Evolutionary conservation across 1,140 invertebrate genomes (phyloP).

Genomic region (Cheumatopsyche charites): DNA sequence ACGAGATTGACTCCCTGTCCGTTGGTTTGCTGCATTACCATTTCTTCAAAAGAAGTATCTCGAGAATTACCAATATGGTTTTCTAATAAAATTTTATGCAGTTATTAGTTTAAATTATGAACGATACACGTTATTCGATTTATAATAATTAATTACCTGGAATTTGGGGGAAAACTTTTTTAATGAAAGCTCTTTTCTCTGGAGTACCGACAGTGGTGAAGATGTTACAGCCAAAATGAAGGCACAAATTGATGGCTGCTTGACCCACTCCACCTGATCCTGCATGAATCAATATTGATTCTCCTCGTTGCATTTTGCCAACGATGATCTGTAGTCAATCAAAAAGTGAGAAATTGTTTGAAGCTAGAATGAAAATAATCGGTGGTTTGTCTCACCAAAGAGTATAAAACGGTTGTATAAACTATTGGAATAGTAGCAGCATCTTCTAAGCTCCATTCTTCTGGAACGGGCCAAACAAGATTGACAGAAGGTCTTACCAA

Average conservation of each 20-base stretch:
- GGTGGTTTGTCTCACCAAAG: slow-evolving; percentile 72
- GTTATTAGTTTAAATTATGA: neutral
- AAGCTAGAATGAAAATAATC: too few relatives aligned
- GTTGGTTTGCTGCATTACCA: slow-evolving; percentile 64
- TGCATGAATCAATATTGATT: slow-evolving; percentile 84
- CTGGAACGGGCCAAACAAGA: slow-evolving; percentile 76
- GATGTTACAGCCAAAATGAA: slow-evolving; percentile 71
- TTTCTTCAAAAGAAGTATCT: slow-evolving; percentile 67
- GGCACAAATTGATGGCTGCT: slow-evolving; percentile 80
- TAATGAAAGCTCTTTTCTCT: slow-evolving; percentile 79
- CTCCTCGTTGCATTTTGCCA: slow-evolving; percentile 70
- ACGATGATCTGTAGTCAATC: slow-evolving; percentile 63
- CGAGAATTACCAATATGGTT: slow-evolving; percentile 68
- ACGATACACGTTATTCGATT: neutral
- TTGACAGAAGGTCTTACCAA: slow-evolving; percentile 65
- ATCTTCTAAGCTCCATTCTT: slow-evolving; percentile 82
- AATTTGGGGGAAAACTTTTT: slow-evolving; percentile 71
- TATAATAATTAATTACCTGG: slow-evolving; percentile 55
- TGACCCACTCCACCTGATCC: slow-evolving; percentile 88
- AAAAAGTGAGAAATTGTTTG: neutral
- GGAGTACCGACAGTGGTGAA: slow-evolving; percentile 77
- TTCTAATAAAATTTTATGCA: slow-evolving; percentile 51
- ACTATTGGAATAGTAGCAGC: slow-evolving; percentile 88
- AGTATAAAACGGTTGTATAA: slow-evolving; percentile 85
- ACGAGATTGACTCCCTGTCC: slow-evolving; percentile 72